These are phyloP conservation scores for Cydia pomonella DNA, from an alignment of 1,140 invertebrate species.

Conservation along the genomic window DNA sequence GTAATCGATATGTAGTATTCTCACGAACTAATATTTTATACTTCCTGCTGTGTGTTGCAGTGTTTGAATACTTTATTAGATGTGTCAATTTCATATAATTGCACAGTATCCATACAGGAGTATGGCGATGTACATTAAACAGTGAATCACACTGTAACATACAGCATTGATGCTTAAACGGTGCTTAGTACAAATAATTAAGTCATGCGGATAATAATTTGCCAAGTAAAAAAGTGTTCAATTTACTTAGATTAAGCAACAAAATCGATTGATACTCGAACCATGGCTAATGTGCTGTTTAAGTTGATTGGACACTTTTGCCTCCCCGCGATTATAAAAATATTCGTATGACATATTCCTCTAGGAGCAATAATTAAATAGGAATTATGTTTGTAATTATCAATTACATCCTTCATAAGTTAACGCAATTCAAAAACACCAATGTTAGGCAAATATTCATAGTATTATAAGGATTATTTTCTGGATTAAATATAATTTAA, in stretches of 20 bases:
- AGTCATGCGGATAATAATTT: not conserved
- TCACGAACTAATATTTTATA: not conserved
- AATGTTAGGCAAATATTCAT: conserved; percentile 20
- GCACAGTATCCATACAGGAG: too few relatives aligned
- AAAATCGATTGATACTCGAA: not conserved
- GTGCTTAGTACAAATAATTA: conserved; percentile 25
- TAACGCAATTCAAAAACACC: conserved; percentile 21
- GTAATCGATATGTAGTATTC: not conserved
- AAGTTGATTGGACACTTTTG: not conserved
- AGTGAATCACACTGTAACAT: not conserved
- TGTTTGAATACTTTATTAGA: not conserved
- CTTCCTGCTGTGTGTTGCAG: conserved; percentile 1
- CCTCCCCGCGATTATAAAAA: not conserved
- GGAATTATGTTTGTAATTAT: conserved; percentile 1
- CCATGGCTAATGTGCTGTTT: not conserved
- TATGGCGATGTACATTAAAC: not conserved
- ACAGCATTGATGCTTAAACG: not conserved
- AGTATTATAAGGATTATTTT: conserved; percentile 30
- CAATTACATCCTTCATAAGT: conserved; percentile 31
- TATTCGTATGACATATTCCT: not conserved
- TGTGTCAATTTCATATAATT: not conserved
- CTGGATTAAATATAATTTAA: conserved; percentile 12
- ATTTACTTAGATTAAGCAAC: not conserved
- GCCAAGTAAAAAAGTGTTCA: not conserved
- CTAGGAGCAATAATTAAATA: conserved; percentile 27